Evolutionary conservation across 1,140 invertebrate genomes (phyloP).

Genomic region (Aphelenchoides avenae): DNA sequence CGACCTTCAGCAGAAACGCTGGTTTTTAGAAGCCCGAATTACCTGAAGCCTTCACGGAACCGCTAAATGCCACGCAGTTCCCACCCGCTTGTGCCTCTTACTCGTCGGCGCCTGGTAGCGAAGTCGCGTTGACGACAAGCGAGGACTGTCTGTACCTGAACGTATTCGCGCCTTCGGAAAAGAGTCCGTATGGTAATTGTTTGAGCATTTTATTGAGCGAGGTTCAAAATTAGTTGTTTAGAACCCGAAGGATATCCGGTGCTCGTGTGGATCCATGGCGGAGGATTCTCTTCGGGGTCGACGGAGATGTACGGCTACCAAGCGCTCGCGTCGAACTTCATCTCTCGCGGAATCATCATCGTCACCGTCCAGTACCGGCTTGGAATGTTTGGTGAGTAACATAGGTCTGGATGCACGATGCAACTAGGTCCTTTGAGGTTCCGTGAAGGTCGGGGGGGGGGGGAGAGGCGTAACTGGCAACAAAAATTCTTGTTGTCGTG

Average conservation of each 20-base stretch:
- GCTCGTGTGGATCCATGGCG: conserved; percentile 37
- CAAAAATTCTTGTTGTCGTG: too few species aligned
- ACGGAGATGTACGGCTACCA: conserved; percentile 15
- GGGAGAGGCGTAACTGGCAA: too few species aligned
- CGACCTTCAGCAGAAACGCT: too few species aligned
- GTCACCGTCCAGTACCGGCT: conserved; percentile 43
- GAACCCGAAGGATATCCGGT: conserved; percentile 10
- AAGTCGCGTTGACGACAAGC: too few species aligned
- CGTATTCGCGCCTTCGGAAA: conserved; percentile 13
- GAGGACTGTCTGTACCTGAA: conserved; percentile 33
- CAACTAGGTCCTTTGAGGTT: too few species aligned
- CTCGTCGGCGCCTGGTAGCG: too few species aligned
- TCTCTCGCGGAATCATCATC: conserved; percentile 32
- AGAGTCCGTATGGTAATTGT: neutral
- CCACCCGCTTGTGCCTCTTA: too few species aligned
- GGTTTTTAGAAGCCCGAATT: too few species aligned
- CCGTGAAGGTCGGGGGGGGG: too few species aligned
- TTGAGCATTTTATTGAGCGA: conserved; percentile 3
- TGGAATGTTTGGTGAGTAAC: conserved; percentile 40
- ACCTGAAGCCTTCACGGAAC: too few species aligned
- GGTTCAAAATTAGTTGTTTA: neutral
- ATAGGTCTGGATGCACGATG: too few species aligned
- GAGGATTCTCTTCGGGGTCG: conserved; percentile 31
- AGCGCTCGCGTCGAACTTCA: conserved; percentile 34
- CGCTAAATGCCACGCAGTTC: too few species aligned